Evolutionary conservation across 2,113 vertebrate species (phyloP), one percentile per base, ranked within the genome.

Genomic region (Podarcis raffonei): DNA sequence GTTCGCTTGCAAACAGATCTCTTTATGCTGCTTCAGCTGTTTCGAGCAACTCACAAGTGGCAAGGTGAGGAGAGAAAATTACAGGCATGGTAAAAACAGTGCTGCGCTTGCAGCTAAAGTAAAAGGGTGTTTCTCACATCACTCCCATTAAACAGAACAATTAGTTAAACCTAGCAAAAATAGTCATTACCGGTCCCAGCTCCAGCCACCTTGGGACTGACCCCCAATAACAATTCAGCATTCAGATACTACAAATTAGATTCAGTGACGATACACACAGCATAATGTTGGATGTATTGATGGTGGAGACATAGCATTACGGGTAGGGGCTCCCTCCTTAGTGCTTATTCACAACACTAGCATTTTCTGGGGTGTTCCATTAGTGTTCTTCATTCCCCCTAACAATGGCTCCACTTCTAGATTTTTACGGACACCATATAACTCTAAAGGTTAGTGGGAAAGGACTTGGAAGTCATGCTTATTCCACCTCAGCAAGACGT

Each of bases 11-110:
- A 79, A 23, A 35, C 32, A 66, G 69, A 35, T 77, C 53, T 89
- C 57, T 88, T 89, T 78, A 23, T 12, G 81, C 68, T 81, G 6
- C 3, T 37, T 89, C 25, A 6, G 39, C 8, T 88, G 2, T 85
- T 72, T 69, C 72, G 20, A 86, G 74, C 76, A 87, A 25, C 83
- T 39, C 2, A 82, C 77, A 42, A 89, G 32, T 0, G 30, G 15
- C 72, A 93, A 91, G 84, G 65, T 78, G 92, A 89, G 37, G 1
- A 59, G 79, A 89, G 69, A 37, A 71, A 92, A 84, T 42, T 84
- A 84, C 22, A 81, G 69, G 86, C 27, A 72, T 57, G 81, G n/a
- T 74, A 88, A 8, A 57, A 89, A 25, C 13, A 89, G 32, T 9
- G 35, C 75, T 89, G 5, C 6, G 1, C 79, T 72, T 71, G 62